Conservation (phyloP, 1,140 invertebrate species). For the Drosophila pseudoananassae region DNA sequence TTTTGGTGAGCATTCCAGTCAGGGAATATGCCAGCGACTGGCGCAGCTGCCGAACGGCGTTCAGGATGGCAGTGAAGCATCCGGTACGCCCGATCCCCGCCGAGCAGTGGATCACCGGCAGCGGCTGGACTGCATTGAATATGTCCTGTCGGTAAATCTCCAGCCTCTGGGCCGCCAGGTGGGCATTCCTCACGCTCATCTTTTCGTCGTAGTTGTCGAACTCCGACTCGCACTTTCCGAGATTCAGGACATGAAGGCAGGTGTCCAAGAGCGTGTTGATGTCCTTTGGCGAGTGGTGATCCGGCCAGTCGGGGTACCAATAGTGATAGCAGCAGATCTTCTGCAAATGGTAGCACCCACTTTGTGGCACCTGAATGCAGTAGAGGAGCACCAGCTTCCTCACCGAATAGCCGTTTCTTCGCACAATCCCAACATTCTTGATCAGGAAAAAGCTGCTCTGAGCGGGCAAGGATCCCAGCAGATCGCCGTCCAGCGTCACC, state of each 20-base stretch:
- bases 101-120: conserved; percentile 96
- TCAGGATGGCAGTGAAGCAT: conserved; percentile 96
- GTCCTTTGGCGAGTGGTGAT: conserved; percentile 87
- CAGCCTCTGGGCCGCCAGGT: conserved; percentile 59
- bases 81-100: conserved; percentile 96
- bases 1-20: conserved; percentile 66
- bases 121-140: conserved; percentile 84
- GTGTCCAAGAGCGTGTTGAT: conserved; percentile 87
- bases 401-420: conserved; percentile 88
- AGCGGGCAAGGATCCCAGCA: conserved; percentile 43
- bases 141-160: conserved; percentile 81
- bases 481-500: conserved; percentile 51
- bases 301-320: conserved; percentile 89
- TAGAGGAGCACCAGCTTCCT: conserved; percentile 85
- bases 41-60: conserved; percentile 91
- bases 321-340: conserved; percentile 86
- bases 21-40: conserved; percentile 75
- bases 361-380: conserved; percentile 66
- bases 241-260: conserved; percentile 86
- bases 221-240: conserved; percentile 79
- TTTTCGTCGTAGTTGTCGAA: conserved; percentile 72
- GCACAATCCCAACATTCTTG: conserved; percentile 86
- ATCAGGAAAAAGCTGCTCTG: conserved; percentile 85
- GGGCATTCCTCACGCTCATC: conserved; percentile 45
- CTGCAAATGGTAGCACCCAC: conserved; percentile 52